A percentile compares a stretch with the other conserved stretches of the same genome.
Conservation (phyloP, 2,888 invertebrate species). For the Erebia palarica region DNA sequence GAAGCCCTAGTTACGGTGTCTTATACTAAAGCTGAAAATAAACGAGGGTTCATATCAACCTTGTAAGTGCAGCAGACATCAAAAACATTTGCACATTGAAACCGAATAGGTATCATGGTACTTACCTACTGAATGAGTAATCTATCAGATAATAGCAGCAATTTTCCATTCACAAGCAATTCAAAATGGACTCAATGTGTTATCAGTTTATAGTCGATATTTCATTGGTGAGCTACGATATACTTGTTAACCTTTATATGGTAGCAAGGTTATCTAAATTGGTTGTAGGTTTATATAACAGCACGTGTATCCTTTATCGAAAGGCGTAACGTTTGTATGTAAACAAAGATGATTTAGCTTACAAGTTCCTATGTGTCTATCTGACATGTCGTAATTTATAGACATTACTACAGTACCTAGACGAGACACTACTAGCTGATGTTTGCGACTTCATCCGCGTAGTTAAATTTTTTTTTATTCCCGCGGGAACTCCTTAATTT, state of each 20-base stretch:
- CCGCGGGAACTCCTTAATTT: too few species aligned
- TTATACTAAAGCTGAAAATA: too few species aligned
- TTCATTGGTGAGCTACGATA: background rate
- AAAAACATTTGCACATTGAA: slow-evolving; percentile 2
- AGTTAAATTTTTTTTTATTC: too few species aligned
- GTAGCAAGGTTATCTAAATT: slow-evolving; percentile 32
- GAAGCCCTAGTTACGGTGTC: too few species aligned
- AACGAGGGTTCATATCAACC: too few species aligned
- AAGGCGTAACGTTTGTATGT: slow-evolving; percentile 8
- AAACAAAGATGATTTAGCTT: slow-evolving; percentile 13
- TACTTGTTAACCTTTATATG: slow-evolving; percentile 25
- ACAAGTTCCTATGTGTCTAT: background rate
- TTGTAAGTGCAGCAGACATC: background rate
- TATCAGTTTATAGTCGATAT: slow-evolving; percentile 8
- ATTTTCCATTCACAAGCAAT: background rate
- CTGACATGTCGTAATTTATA: background rate
- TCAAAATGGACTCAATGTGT: background rate
- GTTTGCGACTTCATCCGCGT: too few species aligned
- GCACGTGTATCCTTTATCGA: slow-evolving; percentile 24
- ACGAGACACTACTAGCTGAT: too few species aligned
- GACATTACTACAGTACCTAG: too few species aligned
- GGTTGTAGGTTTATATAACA: slow-evolving; percentile 11
- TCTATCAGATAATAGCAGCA: background rate
- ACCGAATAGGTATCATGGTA: background rate
- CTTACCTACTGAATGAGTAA: slow-evolving; percentile 2